A percentile compares a stretch with the other conserved stretches of the same genome.
Evolutionary conservation across 2,888 invertebrate species (phyloP).

Genomic region (Nycteola revayana): DNA sequence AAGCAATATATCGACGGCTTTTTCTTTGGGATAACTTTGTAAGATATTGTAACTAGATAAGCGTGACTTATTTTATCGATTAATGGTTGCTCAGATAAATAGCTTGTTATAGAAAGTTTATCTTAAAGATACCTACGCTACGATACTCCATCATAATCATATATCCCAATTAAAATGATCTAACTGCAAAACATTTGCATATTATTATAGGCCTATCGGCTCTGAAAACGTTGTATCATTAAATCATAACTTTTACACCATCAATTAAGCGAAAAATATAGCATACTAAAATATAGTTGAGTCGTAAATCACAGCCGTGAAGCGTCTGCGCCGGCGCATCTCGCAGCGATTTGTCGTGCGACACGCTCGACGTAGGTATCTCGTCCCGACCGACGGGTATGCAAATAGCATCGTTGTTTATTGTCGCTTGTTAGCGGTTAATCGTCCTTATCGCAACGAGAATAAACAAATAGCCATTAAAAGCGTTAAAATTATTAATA

Average conservation of each 20-base stretch:
- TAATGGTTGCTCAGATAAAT: too few relatives aligned
- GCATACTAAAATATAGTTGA: slow-evolving; percentile 13
- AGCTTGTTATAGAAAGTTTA: too few relatives aligned
- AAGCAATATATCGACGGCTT: slow-evolving; percentile 47
- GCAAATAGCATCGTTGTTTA: slow-evolving; percentile 50
- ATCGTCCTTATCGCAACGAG: slow-evolving; percentile 59
- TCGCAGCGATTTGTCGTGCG: slow-evolving; percentile 26
- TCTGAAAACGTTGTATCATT: slow-evolving; percentile 15
- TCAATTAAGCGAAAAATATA: slow-evolving; percentile 25
- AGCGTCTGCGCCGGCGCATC: slow-evolving; percentile 14
- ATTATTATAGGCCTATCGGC: too few relatives aligned
- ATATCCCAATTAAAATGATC: too few relatives aligned
- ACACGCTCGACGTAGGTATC: slow-evolving; percentile 13
- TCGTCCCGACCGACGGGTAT: slow-evolving; percentile 28
- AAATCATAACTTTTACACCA: slow-evolving; percentile 14
- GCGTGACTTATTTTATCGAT: too few relatives aligned
- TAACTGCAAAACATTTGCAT: too few relatives aligned
- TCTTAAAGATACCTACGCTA: too few relatives aligned
- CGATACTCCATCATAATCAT: too few relatives aligned
- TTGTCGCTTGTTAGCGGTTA: slow-evolving; percentile 59
- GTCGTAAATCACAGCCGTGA: background rate
- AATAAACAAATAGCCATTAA: slow-evolving; percentile 71
- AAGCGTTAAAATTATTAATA: slow-evolving; percentile 69
- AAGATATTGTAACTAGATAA: slow-evolving; percentile 33
- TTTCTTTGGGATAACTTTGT: slow-evolving; percentile 29